These are phyloP conservation scores for Microplitis deprimator DNA, from an alignment of 2,888 invertebrate species.

Conservation along the genomic window DNA sequence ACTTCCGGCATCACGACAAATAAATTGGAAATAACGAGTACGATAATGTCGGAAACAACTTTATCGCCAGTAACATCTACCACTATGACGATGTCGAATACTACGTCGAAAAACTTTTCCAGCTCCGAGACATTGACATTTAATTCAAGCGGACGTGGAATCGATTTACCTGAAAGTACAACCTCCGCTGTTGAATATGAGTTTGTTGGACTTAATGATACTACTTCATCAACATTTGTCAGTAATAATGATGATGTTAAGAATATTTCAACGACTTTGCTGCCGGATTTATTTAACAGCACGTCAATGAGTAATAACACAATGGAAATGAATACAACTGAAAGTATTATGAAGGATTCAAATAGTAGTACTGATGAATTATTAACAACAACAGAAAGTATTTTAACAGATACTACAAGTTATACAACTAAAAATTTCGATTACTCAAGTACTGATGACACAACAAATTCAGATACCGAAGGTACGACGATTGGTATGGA, in stretches of 20 bases:
- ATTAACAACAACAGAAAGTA: slow-evolving; percentile 26
- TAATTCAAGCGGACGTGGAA: not conserved
- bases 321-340: not conserved
- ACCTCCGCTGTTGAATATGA: slow-evolving; percentile 60
- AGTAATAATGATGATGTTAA: slow-evolving; percentile 10
- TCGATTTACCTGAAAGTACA: slow-evolving; percentile 45
- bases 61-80: not conserved
- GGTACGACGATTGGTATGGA: not conserved
- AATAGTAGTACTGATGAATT: slow-evolving; percentile 7
- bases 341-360: not conserved
- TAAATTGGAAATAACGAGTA: not conserved
- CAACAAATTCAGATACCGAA: not conserved
- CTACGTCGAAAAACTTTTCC: not conserved
- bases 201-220: slow-evolving; percentile 61
- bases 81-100: not conserved
- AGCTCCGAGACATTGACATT: not conserved
- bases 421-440: not conserved
- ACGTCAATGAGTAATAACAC: not conserved
- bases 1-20: not conserved
- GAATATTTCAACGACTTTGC: slow-evolving; percentile 12
- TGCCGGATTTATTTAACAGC: not conserved
- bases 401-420: slow-evolving; percentile 7
- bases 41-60: not conserved
- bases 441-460: not conserved
- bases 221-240: slow-evolving; percentile 28